Conservation (phyloP, 2,113 vertebrate genomes). For the Melanotaenia duboulayi region DNA sequence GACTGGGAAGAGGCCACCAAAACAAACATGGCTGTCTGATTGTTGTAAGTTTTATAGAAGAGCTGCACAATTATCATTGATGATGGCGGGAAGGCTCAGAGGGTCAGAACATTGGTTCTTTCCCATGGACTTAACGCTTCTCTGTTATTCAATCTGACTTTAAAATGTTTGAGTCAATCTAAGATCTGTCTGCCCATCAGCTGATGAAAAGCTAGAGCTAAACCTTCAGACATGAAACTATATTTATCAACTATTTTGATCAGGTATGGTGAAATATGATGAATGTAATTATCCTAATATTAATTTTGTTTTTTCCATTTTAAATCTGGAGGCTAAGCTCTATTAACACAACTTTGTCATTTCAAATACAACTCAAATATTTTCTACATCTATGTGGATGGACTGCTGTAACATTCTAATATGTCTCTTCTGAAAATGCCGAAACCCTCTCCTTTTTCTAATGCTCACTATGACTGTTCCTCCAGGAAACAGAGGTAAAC, state of each 20-base stretch:
- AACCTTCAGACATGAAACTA: no score
- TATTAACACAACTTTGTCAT: background rate
- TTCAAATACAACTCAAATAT: background rate
- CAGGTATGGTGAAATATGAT: background rate
- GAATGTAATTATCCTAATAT: background rate
- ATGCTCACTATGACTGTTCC: no score
- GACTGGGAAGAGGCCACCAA: constrained; percentile 20
- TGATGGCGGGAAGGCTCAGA: constrained; percentile 28
- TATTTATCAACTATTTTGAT: no score
- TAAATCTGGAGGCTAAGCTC: no score
- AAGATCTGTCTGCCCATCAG: no score
- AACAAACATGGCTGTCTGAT: constrained; percentile 25
- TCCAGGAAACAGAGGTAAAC: no score
- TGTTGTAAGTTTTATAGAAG: constrained; percentile 1
- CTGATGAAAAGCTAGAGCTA: background rate
- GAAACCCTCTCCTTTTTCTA: no score
- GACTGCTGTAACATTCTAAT: no score
- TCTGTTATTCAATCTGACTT: no score
- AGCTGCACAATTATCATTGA: background rate
- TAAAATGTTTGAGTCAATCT: background rate
- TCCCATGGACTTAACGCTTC: constrained; percentile 34
- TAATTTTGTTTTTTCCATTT: background rate
- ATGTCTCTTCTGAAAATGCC: no score
- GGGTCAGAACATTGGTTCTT: constrained; percentile 27
- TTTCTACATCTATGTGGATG: background rate